Evolutionary conservation across 2,113 vertebrate genomes (phyloP).

Genomic region (Pedionomus torquatus): DNA sequence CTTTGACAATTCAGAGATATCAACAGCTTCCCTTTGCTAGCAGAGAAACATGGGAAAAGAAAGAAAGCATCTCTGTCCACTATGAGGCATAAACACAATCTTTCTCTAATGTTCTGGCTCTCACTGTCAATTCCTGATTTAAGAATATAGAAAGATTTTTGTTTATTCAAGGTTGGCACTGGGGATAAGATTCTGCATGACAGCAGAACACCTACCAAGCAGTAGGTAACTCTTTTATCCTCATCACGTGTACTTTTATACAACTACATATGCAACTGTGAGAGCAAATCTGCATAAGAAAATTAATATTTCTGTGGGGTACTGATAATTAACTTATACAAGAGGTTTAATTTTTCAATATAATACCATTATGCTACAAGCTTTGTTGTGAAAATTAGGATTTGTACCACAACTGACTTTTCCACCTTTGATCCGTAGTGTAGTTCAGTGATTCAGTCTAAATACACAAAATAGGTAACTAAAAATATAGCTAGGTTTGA

Average conservation of each 20-base stretch:
- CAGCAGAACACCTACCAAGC: neutral
- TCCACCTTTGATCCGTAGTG: conserved; percentile 28
- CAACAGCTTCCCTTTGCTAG: neutral
- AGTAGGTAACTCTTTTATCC: neutral
- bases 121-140: neutral
- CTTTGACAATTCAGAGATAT: neutral
- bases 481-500: conserved; percentile 73
- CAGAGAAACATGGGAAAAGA: neutral
- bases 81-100: neutral
- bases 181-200: neutral
- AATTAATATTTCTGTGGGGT: conserved; percentile 42
- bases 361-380: conserved; percentile 43
- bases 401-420: conserved; percentile 54
- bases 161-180: neutral
- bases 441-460: conserved; percentile 66
- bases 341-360: conserved; percentile 42
- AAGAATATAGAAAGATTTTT: neutral
- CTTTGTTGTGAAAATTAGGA: conserved; percentile 63
- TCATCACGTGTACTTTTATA: neutral
- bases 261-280: conserved; percentile 2
- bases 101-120: neutral
- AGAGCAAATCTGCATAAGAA: conserved; percentile 12
- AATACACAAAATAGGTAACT: conserved; percentile 65
- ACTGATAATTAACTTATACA: conserved; percentile 40
- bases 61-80: neutral